Base-by-base conservation (phyloP, 35 echinoderm and acorn worm genomes). In the Apostichopus parvimensis region DNA sequence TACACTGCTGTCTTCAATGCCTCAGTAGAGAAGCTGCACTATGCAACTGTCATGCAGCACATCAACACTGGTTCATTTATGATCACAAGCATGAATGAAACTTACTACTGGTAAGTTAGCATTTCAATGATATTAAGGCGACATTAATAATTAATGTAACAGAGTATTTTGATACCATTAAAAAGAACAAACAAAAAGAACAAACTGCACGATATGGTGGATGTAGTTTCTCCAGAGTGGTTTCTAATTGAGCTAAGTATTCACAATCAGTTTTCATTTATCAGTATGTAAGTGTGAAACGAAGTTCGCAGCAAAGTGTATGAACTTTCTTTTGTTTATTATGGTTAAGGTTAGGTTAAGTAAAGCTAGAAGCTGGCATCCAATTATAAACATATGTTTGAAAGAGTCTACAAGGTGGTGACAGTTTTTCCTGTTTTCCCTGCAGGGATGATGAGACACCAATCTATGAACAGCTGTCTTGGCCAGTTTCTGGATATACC, bases 401-500 rank as follows among this genome's bases (percentile, higher is more conserved):
- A 45, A 45, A 45, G 34, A 4, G 34, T 45, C 34, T 45, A 45
- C 34, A 45, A 45, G 34, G 9, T 78, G 20, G 77, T 22, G 17
- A 78, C 14, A n/a, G 14, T 54, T 79, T 55, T 25, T 57, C 54
- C 88, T 82, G 6, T 68, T 18, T n/a, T 77, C 28, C 78, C 72
- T 79, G 20, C 77, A 98, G 96, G 97, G 97, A 99, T 77, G 78
- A 93, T 90, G 93, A 99, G 89, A 99, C 97, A 61, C 95, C 97
- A 9, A 26, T 98, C 12, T 95, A 93, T 79, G 77, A 92, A 78
- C 96, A 98, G 94, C 23, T 99, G 18, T 59, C 94, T n/a, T 95
- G 83, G 80, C 95, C 93, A 8, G 82, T 90, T 28, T 93, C 87
- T 54, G 90, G 77, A n/a, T 99, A 99, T 73, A 17, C 17, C 65